Percentiles rank a stretch among this genome's conserved stretches.
Conservation (phyloP, 2,888 invertebrate species). For the Lasius platythorax region DNA sequence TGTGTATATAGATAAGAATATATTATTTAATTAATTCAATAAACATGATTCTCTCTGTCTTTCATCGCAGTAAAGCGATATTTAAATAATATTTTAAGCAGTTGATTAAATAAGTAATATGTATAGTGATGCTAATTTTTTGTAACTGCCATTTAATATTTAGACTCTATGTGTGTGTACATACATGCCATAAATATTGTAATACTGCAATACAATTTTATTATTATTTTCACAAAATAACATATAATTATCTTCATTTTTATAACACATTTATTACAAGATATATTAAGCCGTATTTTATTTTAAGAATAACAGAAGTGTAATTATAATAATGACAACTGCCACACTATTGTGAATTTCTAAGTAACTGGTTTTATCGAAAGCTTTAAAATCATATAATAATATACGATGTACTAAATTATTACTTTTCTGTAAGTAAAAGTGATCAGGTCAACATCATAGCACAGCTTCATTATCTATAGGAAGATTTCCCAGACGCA, state of each 20-base stretch:
- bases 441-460: slow-evolving; percentile 34
- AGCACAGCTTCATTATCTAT: slow-evolving; percentile 46
- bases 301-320: not conserved
- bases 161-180: not conserved
- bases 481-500: slow-evolving; percentile 52
- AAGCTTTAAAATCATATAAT: slow-evolving; percentile 4
- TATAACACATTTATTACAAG: slow-evolving; percentile 19
- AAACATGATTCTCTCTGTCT: slow-evolving; percentile 20
- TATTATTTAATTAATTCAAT: slow-evolving; percentile 18
- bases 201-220: not conserved
- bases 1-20: slow-evolving; percentile 50
- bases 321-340: slow-evolving; percentile 16
- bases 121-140: not conserved
- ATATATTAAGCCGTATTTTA: not conserved
- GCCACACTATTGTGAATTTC: not conserved
- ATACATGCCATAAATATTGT: slow-evolving; percentile 1
- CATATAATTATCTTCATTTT: slow-evolving; percentile 19
- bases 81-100: slow-evolving; percentile 18
- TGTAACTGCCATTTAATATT: not conserved
- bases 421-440: slow-evolving; percentile 13
- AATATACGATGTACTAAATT: slow-evolving; percentile 1
- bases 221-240: not conserved
- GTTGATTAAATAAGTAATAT: slow-evolving; percentile 3
- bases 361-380: not conserved
- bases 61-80: not conserved